Evolutionary conservation across 2,113 vertebrate species (phyloP), one percentile per base, ranked within the genome.

Genomic region (Nipponia nippon): DNA sequence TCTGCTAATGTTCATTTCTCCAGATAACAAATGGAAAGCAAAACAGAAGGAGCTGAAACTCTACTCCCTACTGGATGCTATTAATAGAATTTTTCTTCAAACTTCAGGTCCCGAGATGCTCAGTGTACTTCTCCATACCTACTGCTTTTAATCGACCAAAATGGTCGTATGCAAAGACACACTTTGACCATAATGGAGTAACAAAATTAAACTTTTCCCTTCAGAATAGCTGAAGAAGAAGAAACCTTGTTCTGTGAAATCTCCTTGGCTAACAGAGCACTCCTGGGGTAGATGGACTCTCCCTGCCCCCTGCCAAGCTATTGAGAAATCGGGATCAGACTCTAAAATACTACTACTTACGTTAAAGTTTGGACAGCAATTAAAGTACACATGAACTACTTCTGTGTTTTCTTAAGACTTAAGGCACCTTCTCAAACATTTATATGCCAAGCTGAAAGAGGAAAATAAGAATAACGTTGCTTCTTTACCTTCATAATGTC

Each of bases 401-500:
- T 63, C 56, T 38, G 23, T 3, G 44, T 40, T 38, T 50, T 1
- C 10, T 52, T 50, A 67, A 36, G 44, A 71, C 18, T 59, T 59
- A 83, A 56, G 47, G 63, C 44, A 71, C 23, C 36, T 79, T 58
- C 38, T 90, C 36, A 49, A 71, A 17, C n/a, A 20, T 58, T 63
- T 56, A 27, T 13, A 7, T 3, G 10, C 30, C 72, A 25, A 66
- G 58, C 22, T 75, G 42, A 46, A 77, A 66, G 58, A 72, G 13
- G 25, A 34, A 47, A 86, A 44, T 27, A 16, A 87, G 46, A n/a
- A 11, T 13, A 13, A 21, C 42, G 62, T 34, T 53, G 38, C 27
- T 46, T 16, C 44, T 40, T 95, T 97, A 99, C 99, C 99, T 99
- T 99, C 99, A 99, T 99, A 66, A 99, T 99, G 97, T 99, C 99